Evolutionary conservation across 1,140 invertebrate genomes (phyloP), one percentile per base, ranked within the genome.

Genomic region (Drosophila neocordata): DNA sequence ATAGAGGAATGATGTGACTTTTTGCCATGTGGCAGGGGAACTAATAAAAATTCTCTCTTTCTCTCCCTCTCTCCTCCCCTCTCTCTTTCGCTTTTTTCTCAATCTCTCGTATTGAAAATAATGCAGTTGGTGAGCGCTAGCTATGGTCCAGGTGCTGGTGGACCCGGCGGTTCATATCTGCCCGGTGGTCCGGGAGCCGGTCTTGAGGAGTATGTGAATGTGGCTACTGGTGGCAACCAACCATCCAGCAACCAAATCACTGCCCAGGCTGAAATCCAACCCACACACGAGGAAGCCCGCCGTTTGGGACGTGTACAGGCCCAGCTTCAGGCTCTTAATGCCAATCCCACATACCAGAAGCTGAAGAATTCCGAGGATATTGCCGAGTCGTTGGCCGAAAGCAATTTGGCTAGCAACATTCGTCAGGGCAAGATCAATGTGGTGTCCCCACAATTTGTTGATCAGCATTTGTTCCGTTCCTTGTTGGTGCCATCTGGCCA

Each of bases 391-490:
- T 73, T 91, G 24, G 89, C 89, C 31, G 75, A 89, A 69, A 76
- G 63, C 55, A 89, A 75, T 37, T 56, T 91, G 79, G 89, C 89
- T 56, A 77, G 85, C 69, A 88, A 84, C 69, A 91, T 91, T n/a
- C 89, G 89, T 37, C 89, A 90, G 64, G 89, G 89, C 71, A 88
- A 88, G 56, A 88, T 91, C 65, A 90, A 85, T 69, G 83, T 91
- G 61, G 89, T 91, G 34, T 83, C 89, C 20, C 89, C 89, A 20
- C 90, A 90, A 71, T 78, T 73, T n/a, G 85, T 90, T 2, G 89
- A 88, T 55, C 89, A 91, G 77, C 79, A 83, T 62, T 68, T 89
- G 57, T 89, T 81, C 71, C 89, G 89, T 57, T 91, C 89, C 7
- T 66, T 91, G 65, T 58, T 90, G 75, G 89, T 91, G 69, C 89